phyloP scores from a whole-genome alignment of 2,888 invertebrate genomes.

The Eubasilissa splendida region DNA sequence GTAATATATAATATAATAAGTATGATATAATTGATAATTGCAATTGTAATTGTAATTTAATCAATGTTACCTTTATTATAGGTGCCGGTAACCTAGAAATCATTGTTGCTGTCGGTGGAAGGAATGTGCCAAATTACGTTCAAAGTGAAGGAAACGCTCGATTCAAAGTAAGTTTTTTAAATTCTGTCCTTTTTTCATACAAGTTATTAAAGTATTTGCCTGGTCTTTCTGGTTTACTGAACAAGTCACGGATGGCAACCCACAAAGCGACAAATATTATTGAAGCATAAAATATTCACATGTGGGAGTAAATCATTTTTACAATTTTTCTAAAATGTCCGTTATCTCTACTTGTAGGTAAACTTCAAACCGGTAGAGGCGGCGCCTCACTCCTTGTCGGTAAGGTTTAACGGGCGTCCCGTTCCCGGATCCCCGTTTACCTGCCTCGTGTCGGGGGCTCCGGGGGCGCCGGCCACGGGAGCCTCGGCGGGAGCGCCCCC shows the following conservation, averaged over 20 bases:
- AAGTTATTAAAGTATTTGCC: no score
- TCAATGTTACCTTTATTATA: conserved; percentile 59
- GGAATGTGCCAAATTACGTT: conserved; percentile 98
- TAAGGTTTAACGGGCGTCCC: conserved; percentile 84
- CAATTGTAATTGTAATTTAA: no score
- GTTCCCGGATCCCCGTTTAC: conserved; percentile 95
- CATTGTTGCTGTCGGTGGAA: conserved; percentile 95
- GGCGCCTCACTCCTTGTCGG: conserved; percentile 91
- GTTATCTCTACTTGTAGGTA: conserved; percentile 68
- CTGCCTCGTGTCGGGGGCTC: conserved; percentile 80
- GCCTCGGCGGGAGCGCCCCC: conserved; percentile 68
- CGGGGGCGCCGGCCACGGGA: conserved; percentile 55
- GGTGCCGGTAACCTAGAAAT: conserved; percentile 98
- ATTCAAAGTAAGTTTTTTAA: conserved; percentile 76
- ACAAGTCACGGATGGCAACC: no score
- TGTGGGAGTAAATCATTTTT: no score
- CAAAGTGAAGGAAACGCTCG: conserved; percentile 97
- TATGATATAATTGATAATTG: no score
- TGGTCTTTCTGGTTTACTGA: no score
- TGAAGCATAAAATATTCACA: no score
- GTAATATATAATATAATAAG: no score
- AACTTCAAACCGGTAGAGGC: conserved; percentile 98
- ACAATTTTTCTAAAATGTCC: no score
- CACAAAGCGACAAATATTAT: no score
- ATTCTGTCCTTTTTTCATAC: no score